Conservation (phyloP, 2,888 invertebrate species). For the Tupiocoris notatus region DNA sequence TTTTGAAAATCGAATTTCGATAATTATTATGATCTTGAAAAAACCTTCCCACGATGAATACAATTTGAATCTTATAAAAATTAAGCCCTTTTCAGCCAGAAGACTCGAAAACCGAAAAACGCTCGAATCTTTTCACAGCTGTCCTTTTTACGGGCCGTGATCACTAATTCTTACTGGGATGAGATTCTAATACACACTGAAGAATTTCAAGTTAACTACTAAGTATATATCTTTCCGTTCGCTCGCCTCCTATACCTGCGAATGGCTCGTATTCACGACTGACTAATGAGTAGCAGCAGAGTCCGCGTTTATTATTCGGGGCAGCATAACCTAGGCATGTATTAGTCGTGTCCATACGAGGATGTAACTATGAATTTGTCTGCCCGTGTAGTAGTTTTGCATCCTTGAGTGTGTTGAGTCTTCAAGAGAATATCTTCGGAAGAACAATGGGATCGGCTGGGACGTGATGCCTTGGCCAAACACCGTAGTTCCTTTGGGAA, state of each 20-base stretch:
- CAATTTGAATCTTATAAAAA: too few relatives aligned
- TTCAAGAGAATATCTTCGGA: not conserved
- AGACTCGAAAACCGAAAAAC: too few relatives aligned
- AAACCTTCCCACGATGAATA: too few relatives aligned
- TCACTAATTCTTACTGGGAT: not conserved
- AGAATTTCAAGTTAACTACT: not conserved
- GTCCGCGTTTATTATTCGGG: slow-evolving; percentile 23
- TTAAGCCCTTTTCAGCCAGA: too few relatives aligned
- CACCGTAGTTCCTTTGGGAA: not conserved
- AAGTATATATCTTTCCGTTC: not conserved
- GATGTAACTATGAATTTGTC: not conserved
- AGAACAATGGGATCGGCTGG: not conserved
- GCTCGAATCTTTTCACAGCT: too few relatives aligned
- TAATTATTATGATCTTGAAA: too few relatives aligned
- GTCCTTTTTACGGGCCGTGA: not conserved
- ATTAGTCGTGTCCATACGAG: not conserved
- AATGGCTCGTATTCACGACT: slow-evolving; percentile 27
- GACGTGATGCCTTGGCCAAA: not conserved
- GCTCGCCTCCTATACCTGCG: not conserved
- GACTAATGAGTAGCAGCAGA: slow-evolving; percentile 21
- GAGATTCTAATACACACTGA: not conserved
- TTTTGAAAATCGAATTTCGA: too few relatives aligned
- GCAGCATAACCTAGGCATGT: not conserved
- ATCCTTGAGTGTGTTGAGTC: too few relatives aligned
- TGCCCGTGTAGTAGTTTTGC: too few relatives aligned